phyloP scores from a whole-genome alignment of 2,888 invertebrate species.

The Beris chalybata region DNA sequence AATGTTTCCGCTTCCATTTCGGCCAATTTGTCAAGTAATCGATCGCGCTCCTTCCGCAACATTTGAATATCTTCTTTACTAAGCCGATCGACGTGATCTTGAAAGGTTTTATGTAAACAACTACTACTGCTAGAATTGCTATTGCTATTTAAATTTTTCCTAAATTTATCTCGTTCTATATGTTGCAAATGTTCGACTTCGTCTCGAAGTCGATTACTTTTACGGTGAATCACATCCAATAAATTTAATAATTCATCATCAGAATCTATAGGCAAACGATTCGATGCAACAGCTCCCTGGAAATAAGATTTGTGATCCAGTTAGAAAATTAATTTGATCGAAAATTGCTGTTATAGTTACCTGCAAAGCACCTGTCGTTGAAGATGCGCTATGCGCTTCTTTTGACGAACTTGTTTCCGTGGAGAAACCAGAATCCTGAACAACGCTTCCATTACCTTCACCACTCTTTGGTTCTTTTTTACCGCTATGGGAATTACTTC shows the following conservation, averaged over 20 bases:
- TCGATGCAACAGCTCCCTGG: constrained; percentile 50
- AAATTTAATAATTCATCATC: constrained; percentile 84
- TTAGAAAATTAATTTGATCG: neutral
- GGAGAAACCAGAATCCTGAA: constrained; percentile 87
- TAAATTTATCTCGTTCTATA: constrained; percentile 49
- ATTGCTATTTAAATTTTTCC: constrained; percentile 33
- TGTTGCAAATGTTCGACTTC: constrained; percentile 69
- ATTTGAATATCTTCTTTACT: constrained; percentile 62
- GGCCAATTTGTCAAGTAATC: constrained; percentile 72
- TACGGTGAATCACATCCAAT: constrained; percentile 82
- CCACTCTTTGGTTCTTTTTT: constrained; percentile 66
- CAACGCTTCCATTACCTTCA: constrained; percentile 62
- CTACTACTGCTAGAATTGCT: constrained; percentile 35
- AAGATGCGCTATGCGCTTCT: constrained; percentile 74
- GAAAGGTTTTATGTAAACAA: constrained; percentile 51
- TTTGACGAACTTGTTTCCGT: constrained; percentile 84
- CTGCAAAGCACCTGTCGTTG: constrained; percentile 61
- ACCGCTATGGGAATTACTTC: constrained; percentile 65
- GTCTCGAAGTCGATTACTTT: constrained; percentile 69
- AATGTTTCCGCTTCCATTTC: constrained; percentile 76
- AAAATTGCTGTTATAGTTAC: constrained; percentile 43
- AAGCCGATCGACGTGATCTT: constrained; percentile 50
- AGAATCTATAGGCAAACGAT: constrained; percentile 54
- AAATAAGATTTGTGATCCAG: too few species aligned
- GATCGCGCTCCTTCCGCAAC: constrained; percentile 73